Evolutionary conservation across 2,113 vertebrate species (phyloP).

Genomic region (Micronisus gabar): DNA sequence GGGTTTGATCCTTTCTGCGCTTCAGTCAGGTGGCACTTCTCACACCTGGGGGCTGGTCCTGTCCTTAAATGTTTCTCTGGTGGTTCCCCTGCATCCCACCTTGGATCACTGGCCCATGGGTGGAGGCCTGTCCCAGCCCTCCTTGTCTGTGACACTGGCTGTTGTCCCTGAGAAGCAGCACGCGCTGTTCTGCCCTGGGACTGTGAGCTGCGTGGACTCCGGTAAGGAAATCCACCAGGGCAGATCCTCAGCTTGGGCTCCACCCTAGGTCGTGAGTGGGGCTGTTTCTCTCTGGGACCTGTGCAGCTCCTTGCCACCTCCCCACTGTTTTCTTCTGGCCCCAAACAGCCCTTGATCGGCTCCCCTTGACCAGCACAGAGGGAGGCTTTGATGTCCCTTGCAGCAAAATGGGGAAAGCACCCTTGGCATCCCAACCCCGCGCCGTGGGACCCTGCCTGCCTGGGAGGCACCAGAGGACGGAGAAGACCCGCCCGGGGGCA

Average conservation of each 20-base stretch:
- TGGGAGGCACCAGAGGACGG: neutral
- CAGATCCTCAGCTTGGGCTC: neutral
- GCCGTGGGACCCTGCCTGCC: rapidly evolving
- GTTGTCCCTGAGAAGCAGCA: neutral
- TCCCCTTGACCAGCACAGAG: neutral
- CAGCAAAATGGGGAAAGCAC: neutral
- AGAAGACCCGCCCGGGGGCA: neutral
- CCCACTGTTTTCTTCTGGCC: neutral
- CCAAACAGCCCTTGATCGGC: no score
- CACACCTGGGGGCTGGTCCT: neutral
- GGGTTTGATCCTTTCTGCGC: neutral
- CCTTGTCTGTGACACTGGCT: neutral
- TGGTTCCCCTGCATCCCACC: rapidly evolving
- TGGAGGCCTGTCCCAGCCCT: neutral
- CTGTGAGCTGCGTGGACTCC: rapidly evolving
- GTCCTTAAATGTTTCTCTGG: neutral
- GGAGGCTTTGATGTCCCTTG: no score
- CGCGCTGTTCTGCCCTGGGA: neutral
- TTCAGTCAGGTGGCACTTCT: neutral
- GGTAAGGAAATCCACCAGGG: neutral
- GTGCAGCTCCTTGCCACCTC: no score
- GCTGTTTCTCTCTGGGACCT: neutral
- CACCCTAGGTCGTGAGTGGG: neutral
- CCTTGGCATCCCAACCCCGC: rapidly evolving
- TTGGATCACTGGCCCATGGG: neutral